Evolutionary conservation across 2,888 invertebrate genomes (phyloP).

Genomic region (Periphyllus acericola): DNA sequence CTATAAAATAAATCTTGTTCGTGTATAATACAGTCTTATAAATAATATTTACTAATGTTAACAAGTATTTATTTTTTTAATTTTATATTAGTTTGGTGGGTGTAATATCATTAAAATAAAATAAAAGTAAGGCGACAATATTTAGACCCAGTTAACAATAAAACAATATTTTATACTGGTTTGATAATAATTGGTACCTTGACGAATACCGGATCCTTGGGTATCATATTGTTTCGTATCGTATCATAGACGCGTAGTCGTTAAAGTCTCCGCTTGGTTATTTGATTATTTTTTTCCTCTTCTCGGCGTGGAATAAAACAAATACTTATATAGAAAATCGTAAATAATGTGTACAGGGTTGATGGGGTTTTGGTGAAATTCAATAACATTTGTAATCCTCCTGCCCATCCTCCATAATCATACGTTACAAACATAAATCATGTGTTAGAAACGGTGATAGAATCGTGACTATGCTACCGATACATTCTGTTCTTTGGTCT

Average conservation of each 20-base stretch:
- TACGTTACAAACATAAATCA: constrained; percentile 54
- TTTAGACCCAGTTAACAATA: constrained; percentile 33
- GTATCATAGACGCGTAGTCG: background rate
- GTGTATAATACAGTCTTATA: background rate
- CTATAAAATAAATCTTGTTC: background rate
- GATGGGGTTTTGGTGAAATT: constrained; percentile 52
- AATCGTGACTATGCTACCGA: constrained; percentile 59
- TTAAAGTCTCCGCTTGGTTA: constrained; percentile 52
- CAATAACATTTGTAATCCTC: constrained; percentile 47
- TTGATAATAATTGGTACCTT: constrained; percentile 35
- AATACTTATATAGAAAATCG: constrained; percentile 30
- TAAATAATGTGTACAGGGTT: constrained; percentile 29
- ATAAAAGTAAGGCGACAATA: constrained; percentile 16
- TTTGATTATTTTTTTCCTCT: constrained; percentile 45
- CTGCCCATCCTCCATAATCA: constrained; percentile 39
- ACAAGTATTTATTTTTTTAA: background rate
- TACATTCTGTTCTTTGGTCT: background rate
- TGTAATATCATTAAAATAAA: background rate
- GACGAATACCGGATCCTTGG: constrained; percentile 13
- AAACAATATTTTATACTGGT: constrained; percentile 26
- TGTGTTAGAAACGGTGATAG: constrained; percentile 56
- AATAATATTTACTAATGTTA: background rate
- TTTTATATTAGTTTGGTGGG: background rate
- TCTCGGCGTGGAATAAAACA: constrained; percentile 32
- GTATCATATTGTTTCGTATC: constrained; percentile 21